phyloP scores from a whole-genome alignment of 2,797 vertebrate species.

The Enteromius argenteus region DNA sequence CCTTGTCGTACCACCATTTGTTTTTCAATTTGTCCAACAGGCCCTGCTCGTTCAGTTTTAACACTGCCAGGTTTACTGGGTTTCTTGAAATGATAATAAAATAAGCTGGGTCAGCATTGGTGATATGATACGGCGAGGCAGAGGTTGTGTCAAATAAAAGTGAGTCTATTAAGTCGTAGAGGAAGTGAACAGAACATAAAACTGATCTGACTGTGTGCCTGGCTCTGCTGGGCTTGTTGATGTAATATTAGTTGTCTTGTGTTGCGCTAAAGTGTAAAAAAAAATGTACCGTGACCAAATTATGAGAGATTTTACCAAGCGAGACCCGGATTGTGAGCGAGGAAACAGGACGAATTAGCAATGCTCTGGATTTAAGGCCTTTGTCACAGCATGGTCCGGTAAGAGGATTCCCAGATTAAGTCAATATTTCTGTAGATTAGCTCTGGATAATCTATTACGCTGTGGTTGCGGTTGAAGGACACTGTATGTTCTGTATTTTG shows the following conservation, averaged over 20 bases:
- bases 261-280: conserved; percentile 48
- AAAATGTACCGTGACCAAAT: conserved; percentile 57
- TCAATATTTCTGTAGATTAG: conserved; percentile 44
- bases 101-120: conserved; percentile 93
- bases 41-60: conserved; percentile 99
- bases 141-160: conserved; percentile 65
- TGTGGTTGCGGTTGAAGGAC: not conserved
- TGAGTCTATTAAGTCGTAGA: conserved; percentile 53
- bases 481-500: not conserved
- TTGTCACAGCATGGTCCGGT: conserved; percentile 11
- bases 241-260: conserved; percentile 56
- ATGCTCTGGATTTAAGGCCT: conserved; percentile 51
- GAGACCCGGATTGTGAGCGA: conserved; percentile 54
- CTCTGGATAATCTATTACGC: conserved; percentile 18
- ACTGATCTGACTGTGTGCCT: conserved; percentile 59
- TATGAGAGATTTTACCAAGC: conserved; percentile 65
- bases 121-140: conserved; percentile 68
- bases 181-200: conserved; percentile 48
- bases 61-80: conserved; percentile 99
- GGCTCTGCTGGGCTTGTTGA: conserved; percentile 54
- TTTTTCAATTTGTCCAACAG: conserved; percentile 99
- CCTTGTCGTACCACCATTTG: conserved; percentile 99
- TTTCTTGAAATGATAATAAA: conserved; percentile 96
- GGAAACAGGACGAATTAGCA: conserved; percentile 49
- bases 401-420: conserved; percentile 44